Base-by-base conservation (phyloP, 2,113 vertebrate species). In the Ptilorrhoa leucosticta region DNA sequence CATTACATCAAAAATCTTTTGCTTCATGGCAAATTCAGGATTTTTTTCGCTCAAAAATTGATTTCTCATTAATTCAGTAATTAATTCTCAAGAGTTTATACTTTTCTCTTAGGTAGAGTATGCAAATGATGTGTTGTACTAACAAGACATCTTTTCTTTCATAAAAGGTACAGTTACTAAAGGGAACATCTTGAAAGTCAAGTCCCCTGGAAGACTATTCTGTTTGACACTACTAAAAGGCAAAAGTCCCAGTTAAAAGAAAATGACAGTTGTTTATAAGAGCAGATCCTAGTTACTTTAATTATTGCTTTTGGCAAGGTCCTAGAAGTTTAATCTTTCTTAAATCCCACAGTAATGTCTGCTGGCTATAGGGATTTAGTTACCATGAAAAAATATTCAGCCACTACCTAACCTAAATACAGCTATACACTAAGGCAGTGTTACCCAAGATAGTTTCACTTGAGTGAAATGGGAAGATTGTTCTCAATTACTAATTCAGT, bases 281-380 rank as follows among this genome's bases (percentile, higher is more conserved):
- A 97, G 66, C 68, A 97, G 93, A 96, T 96, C 93, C 72, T 88
- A 82, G 91, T 96, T 94, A 92, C 81, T 97, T 95, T 97, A 97
- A 97, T 97, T 97, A 97, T 97, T 96, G 95, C 80, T 97, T 96
- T 97, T 97, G 97, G 96, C 96, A 97, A 60, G 23, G 64, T 87
- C 58, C 61, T 97, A 85, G 97, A 92, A 96, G 81, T 96, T 94
- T 97, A 97, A 96, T 97, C 87, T 97, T 96, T 93, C 79, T 93
- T 91, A 97, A 98, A 96, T 95, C 86, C 87, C 71, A 70, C 68
- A 92, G 68, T 94, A 94, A 95, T 89, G 58, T 96, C 89, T 97
- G 83, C 79, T 95, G 53, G 95, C 83, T 96, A 78, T n/a, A 89
- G 96, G 69, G 68, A 84, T 95, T 97, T 93, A 70, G 83, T 97